Evolutionary conservation across 2,113 vertebrate genomes (phyloP).

Genomic region (Equus przewalskii): DNA sequence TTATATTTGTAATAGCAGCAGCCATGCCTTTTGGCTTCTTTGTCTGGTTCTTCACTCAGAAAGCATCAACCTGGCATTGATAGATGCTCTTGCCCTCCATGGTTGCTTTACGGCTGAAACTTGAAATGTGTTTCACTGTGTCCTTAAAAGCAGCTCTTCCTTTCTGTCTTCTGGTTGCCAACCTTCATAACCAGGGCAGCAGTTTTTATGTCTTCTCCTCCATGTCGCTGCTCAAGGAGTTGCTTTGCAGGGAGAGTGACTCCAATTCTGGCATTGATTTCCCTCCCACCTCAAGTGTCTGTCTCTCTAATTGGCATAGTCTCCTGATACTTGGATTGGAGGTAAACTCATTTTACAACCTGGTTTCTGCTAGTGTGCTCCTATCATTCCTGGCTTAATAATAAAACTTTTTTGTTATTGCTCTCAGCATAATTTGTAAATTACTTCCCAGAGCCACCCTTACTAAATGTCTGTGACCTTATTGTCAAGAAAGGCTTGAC

Average conservation of each 20-base stretch:
- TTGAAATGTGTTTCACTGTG: neutral
- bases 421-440: constrained; percentile 75
- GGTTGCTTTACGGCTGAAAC: neutral
- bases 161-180: neutral
- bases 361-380: constrained; percentile 61
- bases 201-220: neutral
- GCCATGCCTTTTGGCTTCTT: neutral
- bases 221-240: neutral
- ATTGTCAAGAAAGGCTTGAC: constrained; percentile 79
- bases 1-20: neutral
- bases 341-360: constrained; percentile 55
- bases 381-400: constrained; percentile 72
- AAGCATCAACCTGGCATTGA: neutral
- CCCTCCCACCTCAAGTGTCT: neutral
- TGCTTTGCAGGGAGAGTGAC: neutral
- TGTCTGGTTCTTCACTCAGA: neutral
- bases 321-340: neutral
- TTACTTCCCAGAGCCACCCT: constrained; percentile 75
- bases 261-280: neutral
- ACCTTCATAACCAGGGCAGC: neutral
- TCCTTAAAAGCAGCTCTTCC: neutral
- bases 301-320: neutral
- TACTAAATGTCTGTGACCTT: constrained; percentile 78
- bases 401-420: constrained; percentile 68
- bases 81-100: neutral